Base-by-base conservation (phyloP, 1,140 invertebrate genomes). In the Apocrypta bakeri region DNA sequence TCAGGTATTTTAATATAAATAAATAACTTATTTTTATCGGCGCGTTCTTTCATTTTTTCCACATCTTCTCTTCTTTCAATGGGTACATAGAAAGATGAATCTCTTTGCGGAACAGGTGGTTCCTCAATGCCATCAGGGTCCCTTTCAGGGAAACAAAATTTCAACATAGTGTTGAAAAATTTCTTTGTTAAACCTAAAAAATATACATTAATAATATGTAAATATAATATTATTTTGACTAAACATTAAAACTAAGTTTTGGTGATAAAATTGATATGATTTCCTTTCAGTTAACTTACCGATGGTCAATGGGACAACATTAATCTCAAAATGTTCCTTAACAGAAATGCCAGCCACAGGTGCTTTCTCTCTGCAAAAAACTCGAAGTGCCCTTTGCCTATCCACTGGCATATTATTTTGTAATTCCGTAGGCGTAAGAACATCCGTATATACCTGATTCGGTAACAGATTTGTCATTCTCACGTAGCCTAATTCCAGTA, bases 1-100 rank as follows among this genome's bases (percentile, higher is more conserved):
- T 99, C 98, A 0, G 98, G 98, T 87, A 98, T 97, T 94, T 99
- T 99, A 31, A 99, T 98, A 89, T 99, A 99, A 83, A 99, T 97
- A 90, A 99, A 99, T 33, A 99, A 94, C 92, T 99, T 99, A 92
- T 99, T 99, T 90, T 99, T 99, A 85, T 99, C 98, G 0, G 99
- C 98, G 86, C 99, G 94, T 92, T 99, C 96, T 93, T 98, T 98
- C 98, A 99, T 99, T 91, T 98, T 99, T 90, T 99, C 98, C 1
- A 99, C 98, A 89, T 99, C 98, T 90, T 99, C 98, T 88, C 95
- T 95, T 85, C 95, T 94, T 80, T 97, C 95, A 68, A 97, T 96
- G 79, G 95, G 95, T 1, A 98, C 96, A 91, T 98, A 98, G 91
- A 98, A 98, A 87, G 96, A 97, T 0, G 96, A 96, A 87, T 97